Percentiles rank a stretch among this genome's conserved stretches.
These are phyloP conservation scores for Burhinus oedicnemus DNA, from an alignment of 2,113 vertebrate species.

Conservation along the genomic window DNA sequence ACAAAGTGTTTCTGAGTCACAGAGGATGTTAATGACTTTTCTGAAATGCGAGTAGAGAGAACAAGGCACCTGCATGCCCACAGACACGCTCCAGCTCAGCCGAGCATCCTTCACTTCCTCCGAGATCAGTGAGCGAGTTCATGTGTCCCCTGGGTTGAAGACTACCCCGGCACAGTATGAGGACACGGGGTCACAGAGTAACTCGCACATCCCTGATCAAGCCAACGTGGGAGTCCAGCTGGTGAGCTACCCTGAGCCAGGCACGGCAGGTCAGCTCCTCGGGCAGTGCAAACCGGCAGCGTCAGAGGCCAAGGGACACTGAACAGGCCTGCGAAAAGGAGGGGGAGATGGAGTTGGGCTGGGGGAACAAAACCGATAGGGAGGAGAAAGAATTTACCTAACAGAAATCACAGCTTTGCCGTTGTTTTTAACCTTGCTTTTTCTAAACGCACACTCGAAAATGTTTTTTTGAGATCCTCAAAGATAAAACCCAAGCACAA, in stretches of 20 bases:
- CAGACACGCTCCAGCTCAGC: not conserved
- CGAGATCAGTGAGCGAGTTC: accelerated
- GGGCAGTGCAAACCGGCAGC: accelerated
- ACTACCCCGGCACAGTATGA: not conserved
- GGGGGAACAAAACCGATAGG: not conserved
- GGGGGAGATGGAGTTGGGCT: not conserved
- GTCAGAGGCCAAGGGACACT: not conserved
- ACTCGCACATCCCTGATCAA: accelerated
- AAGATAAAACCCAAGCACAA: not conserved
- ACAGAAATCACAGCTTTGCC: not conserved
- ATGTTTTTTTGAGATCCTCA: not conserved
- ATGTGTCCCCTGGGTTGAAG: not conserved
- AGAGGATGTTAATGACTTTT: not conserved
- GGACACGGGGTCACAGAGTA: not conserved
- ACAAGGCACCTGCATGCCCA: not conserved
- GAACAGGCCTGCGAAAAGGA: not conserved
- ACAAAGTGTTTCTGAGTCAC: not conserved
- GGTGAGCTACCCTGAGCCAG: not conserved
- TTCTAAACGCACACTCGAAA: not conserved
- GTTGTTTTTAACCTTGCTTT: not conserved
- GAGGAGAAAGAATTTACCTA: not conserved
- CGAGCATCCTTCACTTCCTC: not conserved
- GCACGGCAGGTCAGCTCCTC: not conserved
- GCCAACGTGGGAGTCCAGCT: not conserved
- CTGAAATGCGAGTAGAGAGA: not conserved